Evolutionary conservation across 2,113 vertebrate genomes (phyloP).

Genomic region (Catharus minimus): DNA sequence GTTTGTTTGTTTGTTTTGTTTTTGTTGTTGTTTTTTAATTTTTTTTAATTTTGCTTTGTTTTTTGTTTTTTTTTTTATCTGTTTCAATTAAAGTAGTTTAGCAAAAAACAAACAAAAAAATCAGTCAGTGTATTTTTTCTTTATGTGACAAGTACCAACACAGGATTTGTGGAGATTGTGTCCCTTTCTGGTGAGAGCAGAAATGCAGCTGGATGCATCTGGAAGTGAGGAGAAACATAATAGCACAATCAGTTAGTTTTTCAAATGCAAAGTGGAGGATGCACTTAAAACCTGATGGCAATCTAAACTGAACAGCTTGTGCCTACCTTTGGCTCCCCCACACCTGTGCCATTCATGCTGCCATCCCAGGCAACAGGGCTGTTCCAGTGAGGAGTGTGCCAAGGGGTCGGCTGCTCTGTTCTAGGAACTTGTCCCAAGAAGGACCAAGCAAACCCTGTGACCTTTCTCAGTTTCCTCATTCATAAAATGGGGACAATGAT

Average conservation of each 20-base stretch:
- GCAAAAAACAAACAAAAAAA: neutral
- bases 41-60: no score
- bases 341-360: neutral
- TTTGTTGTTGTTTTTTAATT: no score
- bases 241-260: conserved; percentile 1
- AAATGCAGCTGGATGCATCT: neutral
- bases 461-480: conserved; percentile 29
- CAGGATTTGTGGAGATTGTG: neutral
- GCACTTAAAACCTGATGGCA: neutral
- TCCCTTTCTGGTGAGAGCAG: neutral
- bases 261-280: conserved; percentile 10
- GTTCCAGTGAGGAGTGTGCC: fast-evolving
- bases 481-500: neutral
- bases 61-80: neutral
- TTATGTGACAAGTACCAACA: neutral
- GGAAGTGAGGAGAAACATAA: neutral
- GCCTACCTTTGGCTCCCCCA: neutral
- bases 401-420: neutral
- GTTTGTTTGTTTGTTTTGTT: no score
- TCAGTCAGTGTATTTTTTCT: neutral
- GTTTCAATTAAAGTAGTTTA: neutral
- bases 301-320: neutral
- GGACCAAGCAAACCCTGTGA: neutral
- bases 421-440: neutral
- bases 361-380: neutral